Percentiles rank a stretch among this genome's conserved stretches.
Evolutionary conservation across 2,113 vertebrate species (phyloP).

Genomic region (Bungarus multicinctus): DNA sequence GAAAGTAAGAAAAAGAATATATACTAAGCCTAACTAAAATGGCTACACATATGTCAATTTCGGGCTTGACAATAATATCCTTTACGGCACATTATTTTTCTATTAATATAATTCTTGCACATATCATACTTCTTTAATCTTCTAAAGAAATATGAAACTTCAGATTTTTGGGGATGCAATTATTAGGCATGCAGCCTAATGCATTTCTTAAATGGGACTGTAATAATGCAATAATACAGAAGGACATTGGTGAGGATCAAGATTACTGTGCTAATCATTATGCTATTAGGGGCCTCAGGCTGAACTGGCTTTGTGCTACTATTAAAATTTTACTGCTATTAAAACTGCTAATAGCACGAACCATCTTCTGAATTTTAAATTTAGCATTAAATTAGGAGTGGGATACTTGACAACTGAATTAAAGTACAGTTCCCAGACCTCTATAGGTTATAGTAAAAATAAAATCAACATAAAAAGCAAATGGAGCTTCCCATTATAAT

Average conservation of each 20-base stretch:
- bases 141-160: not conserved
- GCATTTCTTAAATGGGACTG: not conserved
- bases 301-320: not conserved
- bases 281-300: not conserved
- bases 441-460: not conserved
- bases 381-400: not conserved
- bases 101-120: not conserved
- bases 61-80: not conserved
- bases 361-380: not conserved
- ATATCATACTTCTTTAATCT: not conserved
- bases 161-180: not conserved
- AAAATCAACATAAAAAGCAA: not conserved
- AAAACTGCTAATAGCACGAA: not conserved
- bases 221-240: not conserved
- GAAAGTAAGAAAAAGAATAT: too few relatives aligned
- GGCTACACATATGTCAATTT: too few relatives aligned
- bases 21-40: too few relatives aligned
- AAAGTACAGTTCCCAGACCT: not conserved
- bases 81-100: not conserved
- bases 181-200: too few relatives aligned
- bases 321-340: not conserved
- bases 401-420: not conserved
- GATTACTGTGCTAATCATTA: not conserved
- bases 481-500: not conserved
- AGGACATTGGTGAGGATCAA: not conserved